A percentile compares a stretch with the other conserved stretches of the same genome.
These are phyloP conservation scores for Drosophila sp. DNA, from an alignment of 1,140 invertebrate genomes.

Conservation along the genomic window DNA sequence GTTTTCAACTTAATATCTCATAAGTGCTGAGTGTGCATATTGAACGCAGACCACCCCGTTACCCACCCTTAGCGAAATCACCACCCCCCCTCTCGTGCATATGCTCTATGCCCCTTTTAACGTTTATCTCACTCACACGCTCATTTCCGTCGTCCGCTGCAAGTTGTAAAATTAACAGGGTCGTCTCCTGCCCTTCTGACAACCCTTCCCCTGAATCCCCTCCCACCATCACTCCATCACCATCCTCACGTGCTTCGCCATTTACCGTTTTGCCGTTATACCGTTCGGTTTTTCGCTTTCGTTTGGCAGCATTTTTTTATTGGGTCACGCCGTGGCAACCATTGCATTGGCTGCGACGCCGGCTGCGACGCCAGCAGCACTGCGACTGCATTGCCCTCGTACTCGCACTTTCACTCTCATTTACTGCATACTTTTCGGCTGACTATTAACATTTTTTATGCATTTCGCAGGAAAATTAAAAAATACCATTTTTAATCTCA, in stretches of 20 bases:
- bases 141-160: constrained; percentile 44
- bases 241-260: constrained; percentile 18
- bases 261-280: constrained; percentile 29
- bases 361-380: constrained; percentile 14
- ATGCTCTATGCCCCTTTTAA: background rate
- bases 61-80: background rate
- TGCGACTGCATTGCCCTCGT: constrained; percentile 24
- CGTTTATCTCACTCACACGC: constrained; percentile 49
- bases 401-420: constrained; percentile 45
- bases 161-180: constrained; percentile 62
- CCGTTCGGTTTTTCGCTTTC: constrained; percentile 66
- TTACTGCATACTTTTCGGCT: constrained; percentile 43
- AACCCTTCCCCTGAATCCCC: background rate
- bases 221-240: background rate
- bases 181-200: constrained; percentile 19
- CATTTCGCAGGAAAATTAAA: constrained; percentile 25
- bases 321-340: constrained; percentile 66
- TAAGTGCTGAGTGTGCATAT: constrained; percentile 72
- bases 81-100: background rate
- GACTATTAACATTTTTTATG: constrained; percentile 40
- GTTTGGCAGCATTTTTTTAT: constrained; percentile 81
- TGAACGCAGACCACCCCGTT: constrained; percentile 40
- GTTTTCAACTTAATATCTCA: constrained; percentile 81
- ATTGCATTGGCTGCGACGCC: constrained; percentile 48
- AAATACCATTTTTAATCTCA: constrained; percentile 36